These are phyloP conservation scores for Phortica okadai DNA, from an alignment of 2,888 invertebrate species.

Conservation along the genomic window DNA sequence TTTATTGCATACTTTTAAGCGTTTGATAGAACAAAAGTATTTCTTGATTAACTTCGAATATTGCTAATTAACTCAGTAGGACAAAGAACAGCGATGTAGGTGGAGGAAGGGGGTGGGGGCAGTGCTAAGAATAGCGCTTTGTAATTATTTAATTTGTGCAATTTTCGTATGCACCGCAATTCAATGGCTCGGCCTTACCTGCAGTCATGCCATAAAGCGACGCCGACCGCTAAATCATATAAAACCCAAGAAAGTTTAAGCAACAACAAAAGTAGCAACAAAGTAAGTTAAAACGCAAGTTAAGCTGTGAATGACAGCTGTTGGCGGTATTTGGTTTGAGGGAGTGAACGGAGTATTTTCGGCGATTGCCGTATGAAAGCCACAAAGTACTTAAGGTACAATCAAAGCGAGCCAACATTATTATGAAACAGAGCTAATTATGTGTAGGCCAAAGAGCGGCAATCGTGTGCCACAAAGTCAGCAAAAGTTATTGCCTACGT, in stretches of 20 bases:
- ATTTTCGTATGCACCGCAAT: neutral
- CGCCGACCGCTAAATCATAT: neutral
- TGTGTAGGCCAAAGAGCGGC: neutral
- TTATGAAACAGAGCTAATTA: slow-evolving; percentile 9
- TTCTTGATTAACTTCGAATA: neutral
- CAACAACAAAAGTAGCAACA: neutral
- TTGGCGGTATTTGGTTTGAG: neutral
- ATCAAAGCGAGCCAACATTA: neutral
- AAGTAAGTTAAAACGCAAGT: neutral
- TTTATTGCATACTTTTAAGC: no score
- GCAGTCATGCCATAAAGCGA: no score
- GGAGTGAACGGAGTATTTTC: neutral
- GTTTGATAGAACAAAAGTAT: neutral
- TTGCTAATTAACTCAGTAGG: neutral
- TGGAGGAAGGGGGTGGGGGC: neutral
- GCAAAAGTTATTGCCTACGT: no score
- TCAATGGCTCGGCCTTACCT: neutral
- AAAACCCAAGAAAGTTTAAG: neutral
- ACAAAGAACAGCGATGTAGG: neutral
- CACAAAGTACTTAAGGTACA: neutral
- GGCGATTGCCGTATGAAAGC: neutral
- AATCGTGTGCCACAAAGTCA: no score
- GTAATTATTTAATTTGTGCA: neutral
- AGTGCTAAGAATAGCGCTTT: neutral
- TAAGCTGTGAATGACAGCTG: no score